Percentiles rank a stretch among this genome's conserved stretches.
These are phyloP conservation scores for Herpailurus yagouaroundi DNA, from an alignment of 2,113 vertebrate genomes.

Conservation along the genomic window DNA sequence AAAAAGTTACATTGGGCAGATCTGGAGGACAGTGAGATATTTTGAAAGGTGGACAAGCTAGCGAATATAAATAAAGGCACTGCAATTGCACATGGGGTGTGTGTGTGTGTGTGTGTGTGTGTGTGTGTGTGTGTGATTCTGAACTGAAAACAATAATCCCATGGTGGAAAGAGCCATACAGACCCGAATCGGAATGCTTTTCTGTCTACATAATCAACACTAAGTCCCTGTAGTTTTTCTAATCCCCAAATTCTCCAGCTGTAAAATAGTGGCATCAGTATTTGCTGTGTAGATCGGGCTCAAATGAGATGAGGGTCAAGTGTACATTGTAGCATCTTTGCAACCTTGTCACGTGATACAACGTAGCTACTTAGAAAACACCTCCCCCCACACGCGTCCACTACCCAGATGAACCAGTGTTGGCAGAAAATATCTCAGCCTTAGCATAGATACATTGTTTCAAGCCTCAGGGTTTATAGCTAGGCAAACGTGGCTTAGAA, in stretches of 20 bases:
- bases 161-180: neutral
- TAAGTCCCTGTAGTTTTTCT: neutral
- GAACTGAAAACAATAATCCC: neutral
- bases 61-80: neutral
- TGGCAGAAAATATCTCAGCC: neutral
- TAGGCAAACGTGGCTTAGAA: neutral
- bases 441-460: neutral
- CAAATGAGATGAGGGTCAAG: neutral
- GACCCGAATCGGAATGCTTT: neutral
- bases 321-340: neutral
- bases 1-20: neutral
- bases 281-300: neutral
- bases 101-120: neutral
- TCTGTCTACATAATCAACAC: constrained; percentile 25
- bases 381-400: neutral
- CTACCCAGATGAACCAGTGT: neutral
- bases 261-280: neutral
- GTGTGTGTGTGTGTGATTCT: neutral
- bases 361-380: neutral
- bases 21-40: neutral
- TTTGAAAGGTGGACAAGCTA: neutral
- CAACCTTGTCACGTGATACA: neutral
- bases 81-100: neutral
- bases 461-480: neutral
- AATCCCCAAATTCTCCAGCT: neutral